Evolutionary conservation across 2,113 vertebrate species (phyloP).

Genomic region (Gobiocypris rarus): DNA sequence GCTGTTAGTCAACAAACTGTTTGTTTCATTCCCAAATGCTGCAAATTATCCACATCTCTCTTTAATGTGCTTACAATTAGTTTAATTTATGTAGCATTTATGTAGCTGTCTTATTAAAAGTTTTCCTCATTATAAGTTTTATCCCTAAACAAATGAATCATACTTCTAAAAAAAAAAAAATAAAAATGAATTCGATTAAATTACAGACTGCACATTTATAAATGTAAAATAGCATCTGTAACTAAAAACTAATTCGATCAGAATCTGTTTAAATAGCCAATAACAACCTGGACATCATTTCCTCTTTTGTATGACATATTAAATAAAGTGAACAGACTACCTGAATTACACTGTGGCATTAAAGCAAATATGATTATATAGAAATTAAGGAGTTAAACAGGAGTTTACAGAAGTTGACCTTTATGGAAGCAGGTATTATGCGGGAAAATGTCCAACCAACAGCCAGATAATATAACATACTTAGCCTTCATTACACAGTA

Average conservation of each 20-base stretch:
- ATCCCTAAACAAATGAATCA: not conserved
- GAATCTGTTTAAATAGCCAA: not conserved
- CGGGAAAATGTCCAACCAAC: not conserved
- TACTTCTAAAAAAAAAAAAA: not conserved
- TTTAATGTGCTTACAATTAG: not conserved
- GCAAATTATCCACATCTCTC: not conserved
- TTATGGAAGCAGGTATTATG: not conserved
- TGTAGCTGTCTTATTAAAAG: not conserved
- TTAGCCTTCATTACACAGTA: slow-evolving; percentile 1
- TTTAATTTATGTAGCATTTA: not conserved
- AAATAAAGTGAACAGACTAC: not conserved
- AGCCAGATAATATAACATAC: not conserved
- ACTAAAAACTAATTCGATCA: not conserved
- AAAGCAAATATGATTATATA: not conserved
- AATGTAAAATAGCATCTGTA: not conserved
- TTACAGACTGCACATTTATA: too few species aligned
- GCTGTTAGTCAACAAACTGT: not conserved
- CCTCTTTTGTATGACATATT: not conserved
- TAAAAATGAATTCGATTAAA: not conserved
- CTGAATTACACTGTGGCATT: not conserved
- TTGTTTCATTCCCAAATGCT: not conserved
- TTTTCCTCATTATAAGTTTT: not conserved
- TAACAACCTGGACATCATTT: not conserved
- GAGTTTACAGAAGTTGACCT: not conserved
- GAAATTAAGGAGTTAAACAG: not conserved